phyloP scores from a whole-genome alignment of 2,113 vertebrate species.

The Xiphophorus hellerii region DNA sequence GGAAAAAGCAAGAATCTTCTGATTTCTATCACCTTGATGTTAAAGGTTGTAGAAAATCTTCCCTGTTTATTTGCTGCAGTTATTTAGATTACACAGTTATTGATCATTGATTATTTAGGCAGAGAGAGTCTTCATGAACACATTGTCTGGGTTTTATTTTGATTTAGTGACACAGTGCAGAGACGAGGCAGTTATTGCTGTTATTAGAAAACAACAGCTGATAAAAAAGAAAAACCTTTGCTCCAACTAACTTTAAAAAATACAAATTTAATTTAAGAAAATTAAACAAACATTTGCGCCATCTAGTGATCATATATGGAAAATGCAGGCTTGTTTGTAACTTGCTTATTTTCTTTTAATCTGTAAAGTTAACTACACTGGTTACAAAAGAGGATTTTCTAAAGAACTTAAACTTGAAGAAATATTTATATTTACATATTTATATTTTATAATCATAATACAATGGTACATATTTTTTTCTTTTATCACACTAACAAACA shows the following conservation, averaged over 20 bases:
- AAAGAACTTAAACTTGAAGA: no score
- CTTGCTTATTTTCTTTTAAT: not conserved
- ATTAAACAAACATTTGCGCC: not conserved
- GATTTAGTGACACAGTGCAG: not conserved
- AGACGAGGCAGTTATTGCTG: not conserved
- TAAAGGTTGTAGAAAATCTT: not conserved
- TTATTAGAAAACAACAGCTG: not conserved
- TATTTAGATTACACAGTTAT: not conserved
- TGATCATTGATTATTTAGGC: not conserved
- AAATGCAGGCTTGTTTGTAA: not conserved
- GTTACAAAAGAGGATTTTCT: no score
- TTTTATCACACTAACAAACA: no score
- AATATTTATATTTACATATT: no score
- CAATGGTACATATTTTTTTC: no score
- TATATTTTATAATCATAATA: no score
- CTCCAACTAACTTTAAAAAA: not conserved
- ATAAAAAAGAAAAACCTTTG: not conserved
- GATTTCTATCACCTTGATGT: not conserved
- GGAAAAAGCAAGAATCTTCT: no score
- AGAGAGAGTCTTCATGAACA: no score
- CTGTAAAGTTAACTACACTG: no score
- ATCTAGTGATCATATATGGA: constrained; percentile 26
- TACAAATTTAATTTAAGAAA: not conserved
- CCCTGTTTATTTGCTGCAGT: not conserved
- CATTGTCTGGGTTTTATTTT: not conserved